Base-by-base conservation (phyloP, 2,797 vertebrate genomes). In the Anabas testudineus region DNA sequence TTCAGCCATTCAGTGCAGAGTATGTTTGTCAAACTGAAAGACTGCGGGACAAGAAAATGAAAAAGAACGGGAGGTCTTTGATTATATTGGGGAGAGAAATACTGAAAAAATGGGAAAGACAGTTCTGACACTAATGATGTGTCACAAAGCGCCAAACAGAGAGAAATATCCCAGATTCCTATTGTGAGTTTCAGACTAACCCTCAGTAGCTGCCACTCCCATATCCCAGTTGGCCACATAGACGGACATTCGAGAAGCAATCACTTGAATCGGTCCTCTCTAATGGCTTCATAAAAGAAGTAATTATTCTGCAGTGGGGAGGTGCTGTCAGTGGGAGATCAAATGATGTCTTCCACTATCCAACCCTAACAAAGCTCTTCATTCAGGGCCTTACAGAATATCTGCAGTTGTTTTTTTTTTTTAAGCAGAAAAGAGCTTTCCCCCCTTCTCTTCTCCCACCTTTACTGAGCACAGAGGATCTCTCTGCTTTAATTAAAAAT, bases 221-320 rank as follows among this genome's bases (percentile, higher is more conserved):
- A 71, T 26, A 60, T 71, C 76, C 74, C 72, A 73, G 58, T 64
- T 49, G 74, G 71, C 72, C 76, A 61, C 78, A 75, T n/a, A 43
- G 60, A 82, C 66, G 79, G 77, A 83, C 78, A 85, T 89, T 81
- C 76, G 76, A 85, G 71, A 84, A 85, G 88, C 85, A 87, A 86
- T 88, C 81, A 67, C 81, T 82, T 88, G 83, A 88, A 88, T 80
- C 24, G 3, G 74, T 78, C 81, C 65, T 79, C 79, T 88, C 76
- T 90, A 89, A 90, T 74, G 82, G 78, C 88, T 84, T 78, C 76
- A 85, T 89, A 89, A 91, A 90, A 84, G 82, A 83, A 81, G 88
- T 80, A 84, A 92, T 92, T 92, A 92, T 92, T 85, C 85, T 87
- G 85, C 80, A 84, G 76, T 39, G 1, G 72, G 67, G 81, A 86